phyloP scores from a whole-genome alignment of 2,888 invertebrate species.

The Seira sanloemensis region DNA sequence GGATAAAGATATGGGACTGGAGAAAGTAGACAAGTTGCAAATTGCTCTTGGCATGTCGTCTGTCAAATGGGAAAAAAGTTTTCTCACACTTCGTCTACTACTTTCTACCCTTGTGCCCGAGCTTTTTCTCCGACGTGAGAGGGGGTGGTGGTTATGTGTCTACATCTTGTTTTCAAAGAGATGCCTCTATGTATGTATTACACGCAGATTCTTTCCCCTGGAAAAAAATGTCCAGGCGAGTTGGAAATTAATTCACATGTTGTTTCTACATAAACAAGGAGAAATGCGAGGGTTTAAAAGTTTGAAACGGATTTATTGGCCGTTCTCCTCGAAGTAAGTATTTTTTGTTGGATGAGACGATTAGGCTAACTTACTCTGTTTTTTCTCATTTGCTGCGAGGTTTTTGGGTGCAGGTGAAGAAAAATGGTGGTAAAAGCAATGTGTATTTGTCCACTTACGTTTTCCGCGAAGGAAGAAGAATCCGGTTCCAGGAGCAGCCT shows the following conservation, averaged over 20 bases:
- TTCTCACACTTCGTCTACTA: constrained; percentile 60
- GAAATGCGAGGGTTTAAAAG: constrained; percentile 56
- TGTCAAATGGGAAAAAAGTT: constrained; percentile 62
- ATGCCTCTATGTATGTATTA: constrained; percentile 41
- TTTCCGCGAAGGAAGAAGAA: too few relatives aligned
- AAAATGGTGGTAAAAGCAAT: too few relatives aligned
- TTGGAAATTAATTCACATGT: constrained; percentile 53
- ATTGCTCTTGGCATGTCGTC: constrained; percentile 65
- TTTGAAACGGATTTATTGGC: constrained; percentile 62
- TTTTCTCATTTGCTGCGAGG: background rate
- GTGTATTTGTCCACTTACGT: too few relatives aligned
- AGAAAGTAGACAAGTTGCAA: constrained; percentile 64
- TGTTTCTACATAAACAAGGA: constrained; percentile 50
- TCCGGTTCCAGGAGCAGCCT: too few relatives aligned
- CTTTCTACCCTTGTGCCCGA: background rate
- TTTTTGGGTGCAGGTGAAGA: too few relatives aligned
- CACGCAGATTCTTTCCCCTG: constrained; percentile 37
- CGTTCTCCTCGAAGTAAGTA: background rate
- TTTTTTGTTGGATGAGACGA: too few relatives aligned
- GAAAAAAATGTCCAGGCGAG: constrained; percentile 39
- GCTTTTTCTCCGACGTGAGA: constrained; percentile 18
- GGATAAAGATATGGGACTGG: constrained; percentile 60
- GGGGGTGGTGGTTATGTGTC: constrained; percentile 39
- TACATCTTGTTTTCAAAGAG: background rate
- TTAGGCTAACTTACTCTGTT: too few relatives aligned